Evolutionary conservation across 1,140 invertebrate genomes (phyloP), one percentile per base, ranked within the genome.

Genomic region (Neuroterus valhalla): DNA sequence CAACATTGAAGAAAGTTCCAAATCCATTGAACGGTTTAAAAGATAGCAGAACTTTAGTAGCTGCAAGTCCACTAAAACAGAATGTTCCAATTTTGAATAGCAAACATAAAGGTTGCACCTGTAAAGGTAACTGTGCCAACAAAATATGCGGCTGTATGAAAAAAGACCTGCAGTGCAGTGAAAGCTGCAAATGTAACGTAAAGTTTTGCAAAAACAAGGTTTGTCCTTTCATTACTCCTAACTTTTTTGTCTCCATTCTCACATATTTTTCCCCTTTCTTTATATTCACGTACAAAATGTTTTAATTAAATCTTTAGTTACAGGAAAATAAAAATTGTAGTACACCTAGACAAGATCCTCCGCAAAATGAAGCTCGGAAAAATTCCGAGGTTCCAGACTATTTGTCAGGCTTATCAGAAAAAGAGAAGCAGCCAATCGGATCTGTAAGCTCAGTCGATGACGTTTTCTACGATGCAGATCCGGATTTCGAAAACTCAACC

Each of bases 71-170:
- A 15, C 6, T 31, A 0, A 62, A 31, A 5, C 26, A 62, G 31
- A 26, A n/a, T 31, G 12, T 62, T 12, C 23, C 23, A 31, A 31
- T n/a, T 62, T 62, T 62, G 14, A 62, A 31, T 15, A n/a, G n/a
- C n/a, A 62, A 38, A 62, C 3, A 1, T 15, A 80, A 71, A 72
- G 78, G 70, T 14, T 87, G 85, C 50, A 66, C 50, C 8, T 87
- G 84, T 68, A 84, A 79, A 45, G 74, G 74, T 10, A 77, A 76
- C 44, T 87, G 85, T 46, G 46, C 70, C 0, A 77, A 38, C 1
- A 83, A 78, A 45, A 66, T 68, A 15, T 87, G 85, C 71, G 82
- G 84, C 1, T 87, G 85, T 66, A 77, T 84, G 0, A 86, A 82
- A 43, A 84, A 78, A 26, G 17, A 76, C 10, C 10, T 50, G 3